These are phyloP conservation scores for Trematomus bernacchii DNA, from an alignment of 2,797 vertebrate species.

Conservation along the genomic window DNA sequence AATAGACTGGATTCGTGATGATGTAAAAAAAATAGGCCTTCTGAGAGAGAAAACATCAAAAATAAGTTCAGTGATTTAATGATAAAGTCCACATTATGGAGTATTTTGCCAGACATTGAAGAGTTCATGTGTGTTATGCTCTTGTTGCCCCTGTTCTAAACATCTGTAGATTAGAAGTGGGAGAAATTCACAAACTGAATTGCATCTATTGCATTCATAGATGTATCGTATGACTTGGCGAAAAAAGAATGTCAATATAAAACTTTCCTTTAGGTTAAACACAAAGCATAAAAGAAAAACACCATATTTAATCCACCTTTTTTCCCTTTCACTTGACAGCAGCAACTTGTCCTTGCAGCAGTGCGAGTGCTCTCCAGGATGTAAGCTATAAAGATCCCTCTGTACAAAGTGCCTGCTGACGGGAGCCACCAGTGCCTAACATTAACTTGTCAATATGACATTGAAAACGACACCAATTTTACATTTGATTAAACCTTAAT, in stretches of 20 bases:
- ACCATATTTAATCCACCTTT: slow-evolving; percentile 4
- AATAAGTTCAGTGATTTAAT: background rate
- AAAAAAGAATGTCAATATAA: slow-evolving; percentile 10
- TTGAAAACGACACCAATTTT: slow-evolving; percentile 49
- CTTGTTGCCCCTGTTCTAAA: background rate
- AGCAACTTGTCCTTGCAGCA: slow-evolving; percentile 23
- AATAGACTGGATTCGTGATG: background rate
- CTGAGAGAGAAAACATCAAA: background rate
- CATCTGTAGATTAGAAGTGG: background rate
- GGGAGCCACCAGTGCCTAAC: slow-evolving; percentile 21
- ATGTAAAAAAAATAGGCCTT: slow-evolving; percentile 1
- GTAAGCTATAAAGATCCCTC: slow-evolving; percentile 48
- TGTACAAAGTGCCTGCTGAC: slow-evolving; percentile 41
- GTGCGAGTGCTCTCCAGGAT: slow-evolving; percentile 22
- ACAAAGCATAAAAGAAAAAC: slow-evolving; percentile 20
- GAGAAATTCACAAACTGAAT: slow-evolving; percentile 2
- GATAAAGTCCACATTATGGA: background rate
- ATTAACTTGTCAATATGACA: slow-evolving; percentile 62
- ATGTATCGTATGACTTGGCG: background rate
- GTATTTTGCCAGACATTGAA: background rate
- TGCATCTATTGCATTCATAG: background rate
- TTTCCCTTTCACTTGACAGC: slow-evolving; percentile 35
- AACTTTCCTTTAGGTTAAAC: slow-evolving; percentile 21
- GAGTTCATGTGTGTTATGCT: background rate
- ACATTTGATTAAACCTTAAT: slow-evolving; percentile 59